A percentile compares a stretch with the other conserved stretches of the same genome.
Evolutionary conservation across 2,797 vertebrate genomes (phyloP).

Genomic region (Triplophysa bombifrons): DNA sequence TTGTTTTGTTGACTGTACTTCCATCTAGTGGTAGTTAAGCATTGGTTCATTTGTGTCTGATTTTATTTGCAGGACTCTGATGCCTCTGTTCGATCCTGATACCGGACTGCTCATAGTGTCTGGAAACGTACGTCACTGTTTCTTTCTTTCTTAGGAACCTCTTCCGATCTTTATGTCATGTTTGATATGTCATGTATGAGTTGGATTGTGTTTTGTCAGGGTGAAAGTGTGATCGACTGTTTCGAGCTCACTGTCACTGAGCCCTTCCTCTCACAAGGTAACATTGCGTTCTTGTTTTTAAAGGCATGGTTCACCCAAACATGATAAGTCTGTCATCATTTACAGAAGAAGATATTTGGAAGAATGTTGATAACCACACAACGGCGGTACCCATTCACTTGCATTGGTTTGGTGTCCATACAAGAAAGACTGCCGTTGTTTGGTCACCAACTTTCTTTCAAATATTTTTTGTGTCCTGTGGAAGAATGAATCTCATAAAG

Average conservation of each 20-base stretch:
- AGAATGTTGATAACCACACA: too few species aligned
- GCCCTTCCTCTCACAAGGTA: constrained; percentile 84
- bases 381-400: too few species aligned
- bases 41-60: too few species aligned
- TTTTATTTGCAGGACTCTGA: constrained; percentile 73
- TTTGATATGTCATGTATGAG: not conserved
- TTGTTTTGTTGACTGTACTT: not conserved
- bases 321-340: too few species aligned
- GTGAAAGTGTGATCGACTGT: constrained; percentile 85
- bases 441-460: too few species aligned
- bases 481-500: too few species aligned
- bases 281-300: not conserved
- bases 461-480: too few species aligned
- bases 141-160: not conserved
- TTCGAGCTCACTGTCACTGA: constrained; percentile 80
- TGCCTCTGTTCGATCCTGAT: constrained; percentile 87
- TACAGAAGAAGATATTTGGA: too few species aligned
- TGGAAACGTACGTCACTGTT: constrained; percentile 79
- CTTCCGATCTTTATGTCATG: not conserved
- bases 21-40: constrained; percentile 64
- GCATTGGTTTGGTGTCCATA: too few species aligned
- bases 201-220: constrained; percentile 71
- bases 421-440: too few species aligned
- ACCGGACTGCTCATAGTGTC: constrained; percentile 86
- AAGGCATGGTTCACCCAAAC: too few species aligned